phyloP scores from a whole-genome alignment of 2,113 vertebrate genomes.

The Melozone crissalis region DNA sequence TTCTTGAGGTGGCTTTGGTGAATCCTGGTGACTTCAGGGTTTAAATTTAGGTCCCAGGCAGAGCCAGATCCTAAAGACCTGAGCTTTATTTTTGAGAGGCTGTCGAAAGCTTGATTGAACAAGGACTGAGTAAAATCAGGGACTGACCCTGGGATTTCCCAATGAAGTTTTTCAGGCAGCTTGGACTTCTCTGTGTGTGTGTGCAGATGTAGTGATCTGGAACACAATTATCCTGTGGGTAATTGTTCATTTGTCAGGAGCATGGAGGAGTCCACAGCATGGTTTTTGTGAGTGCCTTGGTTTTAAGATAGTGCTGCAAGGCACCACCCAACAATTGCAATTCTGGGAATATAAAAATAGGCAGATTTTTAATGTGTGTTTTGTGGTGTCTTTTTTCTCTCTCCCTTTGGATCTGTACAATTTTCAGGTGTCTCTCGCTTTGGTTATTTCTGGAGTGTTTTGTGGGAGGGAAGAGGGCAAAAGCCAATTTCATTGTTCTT shows the following conservation, averaged over 20 bases:
- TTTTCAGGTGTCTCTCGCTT: not conserved
- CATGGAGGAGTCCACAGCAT: not conserved
- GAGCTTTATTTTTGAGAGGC: not conserved
- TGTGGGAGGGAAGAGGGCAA: not conserved
- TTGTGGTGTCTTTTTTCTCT: not conserved
- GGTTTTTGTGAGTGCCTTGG: not conserved
- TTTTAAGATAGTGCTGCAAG: not conserved
- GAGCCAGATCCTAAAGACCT: not conserved
- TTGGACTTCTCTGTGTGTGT: not conserved
- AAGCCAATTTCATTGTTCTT: not conserved
- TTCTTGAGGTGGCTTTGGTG: not conserved
- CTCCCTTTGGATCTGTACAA: not conserved
- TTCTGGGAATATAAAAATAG: not conserved
- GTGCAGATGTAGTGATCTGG: not conserved
- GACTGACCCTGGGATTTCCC: not conserved
- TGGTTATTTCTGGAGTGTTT: not conserved
- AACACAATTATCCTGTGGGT: not conserved
- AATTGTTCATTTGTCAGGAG: not conserved
- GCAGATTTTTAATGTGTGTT: not conserved
- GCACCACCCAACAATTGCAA: rapidly evolving
- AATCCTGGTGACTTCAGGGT: not conserved
- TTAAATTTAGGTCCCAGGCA: not conserved
- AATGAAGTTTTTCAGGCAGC: not conserved
- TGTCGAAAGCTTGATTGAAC: not conserved
- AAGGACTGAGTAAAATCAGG: not conserved